Percentiles rank a stretch among this genome's conserved stretches.
Evolutionary conservation across 2,797 vertebrate genomes (phyloP).

Genomic region (Euthynnus affinis): DNA sequence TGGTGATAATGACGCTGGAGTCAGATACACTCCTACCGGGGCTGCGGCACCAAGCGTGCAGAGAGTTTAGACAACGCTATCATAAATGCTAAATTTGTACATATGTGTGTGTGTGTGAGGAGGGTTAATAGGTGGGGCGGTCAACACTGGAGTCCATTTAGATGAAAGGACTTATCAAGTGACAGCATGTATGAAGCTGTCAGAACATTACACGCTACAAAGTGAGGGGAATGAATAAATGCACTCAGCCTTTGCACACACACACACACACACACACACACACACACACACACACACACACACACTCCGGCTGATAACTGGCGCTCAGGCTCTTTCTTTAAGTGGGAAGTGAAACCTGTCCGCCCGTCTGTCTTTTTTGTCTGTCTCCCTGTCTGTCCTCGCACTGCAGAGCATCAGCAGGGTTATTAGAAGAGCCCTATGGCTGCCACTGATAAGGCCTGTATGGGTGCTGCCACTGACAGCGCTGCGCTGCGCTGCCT

Average conservation of each 20-base stretch:
- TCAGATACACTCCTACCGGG: conserved; percentile 61
- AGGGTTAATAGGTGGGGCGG: conserved; percentile 54
- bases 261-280: neutral
- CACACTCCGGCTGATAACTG: conserved; percentile 52
- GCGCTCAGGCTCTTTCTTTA: conserved; percentile 57
- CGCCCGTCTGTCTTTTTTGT: conserved; percentile 61
- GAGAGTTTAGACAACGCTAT: conserved; percentile 47
- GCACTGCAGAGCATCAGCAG: conserved; percentile 73
- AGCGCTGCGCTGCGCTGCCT: conserved; percentile 58
- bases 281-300: neutral
- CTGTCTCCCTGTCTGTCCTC: conserved; percentile 60
- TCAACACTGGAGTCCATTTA: conserved; percentile 45
- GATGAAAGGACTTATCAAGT: conserved; percentile 39
- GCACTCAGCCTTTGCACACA: conserved; percentile 3
- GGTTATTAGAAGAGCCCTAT: conserved; percentile 84
- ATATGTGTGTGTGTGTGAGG: conserved; percentile 1
- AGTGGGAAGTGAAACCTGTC: conserved; percentile 81
- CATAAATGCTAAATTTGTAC: conserved; percentile 36
- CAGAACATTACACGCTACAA: conserved; percentile 32
- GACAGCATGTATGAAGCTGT: conserved; percentile 55
- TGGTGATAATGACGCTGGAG: conserved; percentile 76
- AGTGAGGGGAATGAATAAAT: conserved; percentile 40
- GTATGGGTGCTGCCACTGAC: conserved; percentile 71
- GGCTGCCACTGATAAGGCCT: conserved; percentile 85
- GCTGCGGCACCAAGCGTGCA: conserved; percentile 19